Base-by-base conservation (phyloP, 1,140 invertebrate genomes). In the Drosophila persimilis region DNA sequence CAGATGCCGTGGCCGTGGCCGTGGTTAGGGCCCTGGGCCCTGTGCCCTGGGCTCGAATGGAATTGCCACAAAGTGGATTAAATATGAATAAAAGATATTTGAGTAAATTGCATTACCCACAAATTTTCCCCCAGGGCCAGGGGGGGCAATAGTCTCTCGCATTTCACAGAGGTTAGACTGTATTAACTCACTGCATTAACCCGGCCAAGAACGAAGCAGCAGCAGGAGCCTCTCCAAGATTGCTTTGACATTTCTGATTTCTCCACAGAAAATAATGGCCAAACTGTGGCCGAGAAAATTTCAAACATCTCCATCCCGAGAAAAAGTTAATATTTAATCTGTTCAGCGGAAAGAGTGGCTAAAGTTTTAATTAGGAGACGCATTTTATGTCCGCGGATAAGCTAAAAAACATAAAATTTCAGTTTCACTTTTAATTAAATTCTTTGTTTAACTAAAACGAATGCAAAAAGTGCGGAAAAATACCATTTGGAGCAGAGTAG, bases 11-110 rank as follows among this genome's bases (percentile, higher is more conserved):
- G 47, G 69, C 29, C 29, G 7, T 8, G 29, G 29, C 11, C 8
- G 31, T 8, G 29, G 29, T 22, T 6, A 4, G 22, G 11, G 35
- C 29, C 46, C 29, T 44, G 0, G 9, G 9, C 4, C 35, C 11
- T 11, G 11, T 13, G 11, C 35, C 35, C 35, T 13, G 35, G 48
- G 66, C 57, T 52, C 64, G 62, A 75, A 55, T 63, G 56, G 80
- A 66, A 86, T 88, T 77, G 81, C 69, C 70, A 69, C 69, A 81
- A 88, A 85, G 81, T 85, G 81, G 77, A 85, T 85, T 85, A 85
- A 85, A 85, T 85, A 85, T 85, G 81, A 85, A 85, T 85, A 78
- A 85, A 85, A 85, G 83, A 86, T 85, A 85, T 85, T 85, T 86
- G 70, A 76, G 73, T 80, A 85, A 85, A 85, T 85, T 86, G 77